Base-by-base conservation (phyloP, 2,888 invertebrate genomes). In the Galeruca laticollis region DNA sequence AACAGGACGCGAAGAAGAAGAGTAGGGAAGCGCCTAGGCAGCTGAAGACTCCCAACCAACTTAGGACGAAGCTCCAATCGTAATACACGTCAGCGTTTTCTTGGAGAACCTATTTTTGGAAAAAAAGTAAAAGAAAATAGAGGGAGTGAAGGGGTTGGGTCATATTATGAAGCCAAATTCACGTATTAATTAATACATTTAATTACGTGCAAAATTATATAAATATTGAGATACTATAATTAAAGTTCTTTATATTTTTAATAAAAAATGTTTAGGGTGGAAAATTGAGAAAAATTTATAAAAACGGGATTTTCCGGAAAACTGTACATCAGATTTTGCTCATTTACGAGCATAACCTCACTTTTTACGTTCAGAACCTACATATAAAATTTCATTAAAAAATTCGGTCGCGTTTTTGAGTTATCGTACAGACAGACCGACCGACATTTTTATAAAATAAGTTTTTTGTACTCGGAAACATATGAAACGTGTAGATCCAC, bases 21-120 rank as follows among this genome's bases (percentile, higher is more conserved):
- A 94, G 86, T 79, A 93, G 88, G 78, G 93, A 91, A 78, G 92
- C 91, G 76, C 90, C 89, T 83, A 94, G 89, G 81, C 92, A 91
- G 79, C 92, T 91, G 69, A 89, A 93, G 73, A 94, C 93, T 72
- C 94, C 91, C 80, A 94, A 87, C 95, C 95, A 95, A 78, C 93
- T 93, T 78, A 94, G 87, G 82, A 93, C 91, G 89, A 94, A 95
- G 79, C 94, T 94, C 94, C 94, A 95, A 82, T 94, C 94, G 88
- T 93, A 93, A 88, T 89, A 89, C 77, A 91, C 89, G 79, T 90
- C 89, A 59, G 91, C 88, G 88, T 92, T 91, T 84, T 91, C 90
- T 87, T 90, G 91, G 83, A 93, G 88, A 74, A 92, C 91, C 93
- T 93, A 66, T 49, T 51, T 63, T 61, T 61, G 51, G 54, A 31